Evolutionary conservation across 2,888 invertebrate genomes (phyloP), one percentile per base, ranked within the genome.

Genomic region (Caenorhabditis becei): DNA sequence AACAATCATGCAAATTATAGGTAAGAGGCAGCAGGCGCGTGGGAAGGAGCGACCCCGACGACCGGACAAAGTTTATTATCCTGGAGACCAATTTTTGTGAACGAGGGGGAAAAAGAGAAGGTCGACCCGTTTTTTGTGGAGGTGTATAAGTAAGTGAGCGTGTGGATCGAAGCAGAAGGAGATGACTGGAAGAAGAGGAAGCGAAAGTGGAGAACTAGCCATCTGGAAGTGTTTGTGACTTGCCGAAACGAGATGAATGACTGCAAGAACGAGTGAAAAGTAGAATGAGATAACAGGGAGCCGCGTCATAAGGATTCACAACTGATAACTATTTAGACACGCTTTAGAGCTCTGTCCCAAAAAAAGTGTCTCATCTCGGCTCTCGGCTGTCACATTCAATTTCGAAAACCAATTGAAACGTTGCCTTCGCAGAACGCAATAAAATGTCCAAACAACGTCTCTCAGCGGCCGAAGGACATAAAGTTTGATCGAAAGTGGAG

Each of bases 51-150:
- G 49, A 18, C 24, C 37, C 18, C 26, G 14, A 1, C 35, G 44
- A 59, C 74, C 59, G 74, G 66, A 66, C 74, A 74, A 74, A 74
- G 74, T 74, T 74, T 66, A 74, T 74, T 74, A 74, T 66, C 65
- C 65, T 41, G 26, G 14, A 26, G 32, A 11, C 18, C 56, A 54
- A 65, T 58, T 74, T 74, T 74, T 58, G 58, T 28, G 58, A 18
- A 61, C 47, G 32, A 59, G 23, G 1, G 35, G 35, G 32, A 44
- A 61, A 41, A 70, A 20, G 49, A 28, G 62, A 65, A 74, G 74
- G 74, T 74, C 74, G 74, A 59, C 74, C 72, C 72, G 63, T 72
- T 72, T 65, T 72, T 72, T 56, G 14, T 20, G 28, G n/a, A 23
- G 66, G 51, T 28, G 51, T 35, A 44, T 26, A 72, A 56, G 44